Conservation (phyloP, 1,140 invertebrate genomes). For the Odontomachus brunneus region DNA sequence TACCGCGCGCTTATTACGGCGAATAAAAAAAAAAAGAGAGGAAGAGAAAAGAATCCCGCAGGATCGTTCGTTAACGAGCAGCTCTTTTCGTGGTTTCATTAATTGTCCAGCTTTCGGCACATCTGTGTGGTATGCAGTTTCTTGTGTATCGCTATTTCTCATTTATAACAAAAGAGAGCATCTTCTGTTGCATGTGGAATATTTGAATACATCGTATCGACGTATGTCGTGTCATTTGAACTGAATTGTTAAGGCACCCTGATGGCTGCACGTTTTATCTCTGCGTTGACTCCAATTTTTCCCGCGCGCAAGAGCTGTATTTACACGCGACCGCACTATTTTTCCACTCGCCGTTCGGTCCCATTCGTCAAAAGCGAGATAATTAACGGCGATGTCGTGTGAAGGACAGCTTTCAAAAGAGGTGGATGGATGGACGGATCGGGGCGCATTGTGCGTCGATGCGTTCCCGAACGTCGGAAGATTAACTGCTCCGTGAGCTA, state of each 20-base stretch:
- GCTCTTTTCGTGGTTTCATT: not conserved
- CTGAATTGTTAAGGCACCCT: no score
- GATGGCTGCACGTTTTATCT: not conserved
- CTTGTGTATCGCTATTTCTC: not conserved
- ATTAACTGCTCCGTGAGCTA: slow-evolving; percentile 61
- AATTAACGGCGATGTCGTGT: slow-evolving; percentile 52
- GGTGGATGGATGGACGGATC: slow-evolving; percentile 13
- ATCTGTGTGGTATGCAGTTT: not conserved
- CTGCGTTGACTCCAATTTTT: not conserved
- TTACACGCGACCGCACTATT: not conserved
- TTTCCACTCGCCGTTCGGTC: not conserved
- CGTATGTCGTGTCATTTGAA: not conserved
- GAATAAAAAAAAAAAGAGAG: not conserved
- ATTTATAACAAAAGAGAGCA: not conserved
- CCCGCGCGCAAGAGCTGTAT: not conserved
- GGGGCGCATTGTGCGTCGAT: slow-evolving; percentile 63
- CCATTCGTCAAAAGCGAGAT: slow-evolving; percentile 11
- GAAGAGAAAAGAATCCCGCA: not conserved
- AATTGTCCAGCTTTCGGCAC: no score
- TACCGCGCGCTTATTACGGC: not conserved
- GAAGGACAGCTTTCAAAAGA: slow-evolving; percentile 41
- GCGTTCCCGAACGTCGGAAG: slow-evolving; percentile 65
- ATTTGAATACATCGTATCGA: not conserved
- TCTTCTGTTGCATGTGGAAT: not conserved
- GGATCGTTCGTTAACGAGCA: not conserved